phyloP scores from a whole-genome alignment of 2,113 vertebrate genomes.

The Dipodomys ordii region DNA sequence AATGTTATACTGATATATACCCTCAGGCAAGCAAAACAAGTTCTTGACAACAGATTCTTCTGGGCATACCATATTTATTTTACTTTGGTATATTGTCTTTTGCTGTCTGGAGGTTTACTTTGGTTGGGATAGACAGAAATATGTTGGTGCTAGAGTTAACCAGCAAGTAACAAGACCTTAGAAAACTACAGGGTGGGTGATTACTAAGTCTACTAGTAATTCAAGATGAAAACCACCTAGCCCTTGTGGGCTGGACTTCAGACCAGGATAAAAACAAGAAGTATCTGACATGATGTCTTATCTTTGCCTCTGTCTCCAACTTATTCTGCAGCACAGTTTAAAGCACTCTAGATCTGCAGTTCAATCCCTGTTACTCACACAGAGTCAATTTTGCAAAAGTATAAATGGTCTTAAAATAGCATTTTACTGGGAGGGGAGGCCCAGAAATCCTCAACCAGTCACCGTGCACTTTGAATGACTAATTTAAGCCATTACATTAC shows the following conservation, averaged over 20 bases:
- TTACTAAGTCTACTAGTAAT: not conserved
- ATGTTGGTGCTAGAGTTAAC: not conserved
- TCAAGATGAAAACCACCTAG: not conserved
- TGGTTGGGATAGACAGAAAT: slow-evolving; percentile 15
- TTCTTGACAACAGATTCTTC: slow-evolving; percentile 33
- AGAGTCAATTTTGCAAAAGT: slow-evolving; percentile 42
- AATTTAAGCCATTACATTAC: slow-evolving; percentile 68
- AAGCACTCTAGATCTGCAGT: slow-evolving; percentile 3
- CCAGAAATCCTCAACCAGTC: not conserved
- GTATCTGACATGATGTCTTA: not conserved
- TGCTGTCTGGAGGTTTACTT: slow-evolving; percentile 43
- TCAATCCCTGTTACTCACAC: not conserved
- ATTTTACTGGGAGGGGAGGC: slow-evolving; percentile 37
- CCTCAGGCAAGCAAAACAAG: slow-evolving; percentile 56
- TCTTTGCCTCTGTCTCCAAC: slow-evolving; percentile 1
- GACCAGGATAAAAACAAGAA: not conserved
- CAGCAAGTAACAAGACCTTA: not conserved
- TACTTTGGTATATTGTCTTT: not conserved
- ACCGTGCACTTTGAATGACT: slow-evolving; percentile 59
- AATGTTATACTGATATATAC: not conserved
- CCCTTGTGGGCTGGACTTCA: not conserved
- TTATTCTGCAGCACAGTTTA: not conserved
- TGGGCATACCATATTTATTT: not conserved
- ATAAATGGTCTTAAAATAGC: slow-evolving; percentile 11
- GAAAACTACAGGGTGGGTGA: not conserved